Conservation (phyloP, 1,140 invertebrate species). For the Oncopodura yosiiana region DNA sequence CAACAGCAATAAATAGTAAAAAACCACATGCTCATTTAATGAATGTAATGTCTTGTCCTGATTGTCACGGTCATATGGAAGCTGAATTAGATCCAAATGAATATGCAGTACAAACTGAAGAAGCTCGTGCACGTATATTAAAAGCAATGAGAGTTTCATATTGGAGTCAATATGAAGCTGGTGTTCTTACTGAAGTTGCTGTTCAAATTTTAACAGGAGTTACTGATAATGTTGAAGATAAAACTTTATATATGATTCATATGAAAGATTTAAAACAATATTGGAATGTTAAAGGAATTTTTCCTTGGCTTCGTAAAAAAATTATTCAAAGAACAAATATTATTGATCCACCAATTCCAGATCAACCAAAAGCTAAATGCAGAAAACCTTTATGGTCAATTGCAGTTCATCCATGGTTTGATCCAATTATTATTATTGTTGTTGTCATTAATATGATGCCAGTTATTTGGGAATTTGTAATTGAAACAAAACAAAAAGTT, state of each 20-base stretch:
- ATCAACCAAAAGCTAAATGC: no score
- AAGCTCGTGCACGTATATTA: no score
- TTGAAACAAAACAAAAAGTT: neutral
- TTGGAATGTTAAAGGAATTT: conserved; percentile 19
- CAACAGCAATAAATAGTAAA: no score
- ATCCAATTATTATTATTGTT: conserved; percentile 23
- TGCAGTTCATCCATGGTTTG: conserved; percentile 18
- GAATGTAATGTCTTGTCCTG: no score
- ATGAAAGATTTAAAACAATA: conserved; percentile 18
- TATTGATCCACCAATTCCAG: no score
- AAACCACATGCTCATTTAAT: no score
- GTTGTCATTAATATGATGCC: conserved; percentile 23
- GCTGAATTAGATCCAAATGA: no score
- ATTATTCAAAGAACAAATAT: no score
- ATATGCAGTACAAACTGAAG: no score
- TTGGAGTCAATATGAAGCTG: conserved; percentile 35
- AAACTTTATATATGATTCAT: conserved; percentile 20
- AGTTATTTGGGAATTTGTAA: conserved; percentile 14
- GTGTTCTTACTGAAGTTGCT: conserved; percentile 30
- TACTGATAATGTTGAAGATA: conserved; percentile 24
- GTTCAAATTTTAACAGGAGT: conserved; percentile 23
- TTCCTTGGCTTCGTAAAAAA: conserved; percentile 12
- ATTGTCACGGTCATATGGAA: no score
- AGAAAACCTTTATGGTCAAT: conserved; percentile 7
- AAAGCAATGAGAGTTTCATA: no score